These are phyloP conservation scores for Atethmia centrago DNA, from an alignment of 2,888 invertebrate genomes.

Conservation along the genomic window DNA sequence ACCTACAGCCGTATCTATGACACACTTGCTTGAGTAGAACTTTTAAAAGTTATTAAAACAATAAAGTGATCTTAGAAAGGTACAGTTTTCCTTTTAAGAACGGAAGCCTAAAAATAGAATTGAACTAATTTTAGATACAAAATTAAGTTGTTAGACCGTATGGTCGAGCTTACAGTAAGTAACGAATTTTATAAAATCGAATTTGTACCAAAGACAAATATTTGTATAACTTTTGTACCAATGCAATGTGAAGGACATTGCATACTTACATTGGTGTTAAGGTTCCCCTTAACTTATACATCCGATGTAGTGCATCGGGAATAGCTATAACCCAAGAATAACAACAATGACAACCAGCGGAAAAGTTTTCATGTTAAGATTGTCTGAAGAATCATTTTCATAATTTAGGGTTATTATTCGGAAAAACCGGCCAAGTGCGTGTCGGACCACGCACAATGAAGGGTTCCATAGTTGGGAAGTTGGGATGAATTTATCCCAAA, in stretches of 20 bases:
- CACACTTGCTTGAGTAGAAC: neutral
- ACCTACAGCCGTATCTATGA: neutral
- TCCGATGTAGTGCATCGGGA: neutral
- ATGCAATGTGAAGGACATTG: neutral
- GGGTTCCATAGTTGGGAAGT: no score
- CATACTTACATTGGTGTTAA: neutral
- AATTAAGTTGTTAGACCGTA: no score
- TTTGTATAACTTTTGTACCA: neutral
- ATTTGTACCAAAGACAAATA: neutral
- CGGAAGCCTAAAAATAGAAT: no score
- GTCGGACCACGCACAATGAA: no score
- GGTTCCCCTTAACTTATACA: neutral
- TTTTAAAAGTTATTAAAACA: neutral
- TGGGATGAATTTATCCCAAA: no score
- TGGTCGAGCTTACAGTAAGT: neutral
- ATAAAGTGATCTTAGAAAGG: neutral
- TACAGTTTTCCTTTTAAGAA: no score
- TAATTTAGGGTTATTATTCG: neutral
- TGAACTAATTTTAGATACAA: no score
- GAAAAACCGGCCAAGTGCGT: neutral
- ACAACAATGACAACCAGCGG: neutral
- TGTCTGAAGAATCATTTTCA: neutral
- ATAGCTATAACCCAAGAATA: conserved; percentile 1
- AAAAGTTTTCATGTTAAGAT: no score
- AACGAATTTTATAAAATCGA: neutral